Base-by-base conservation (phyloP, 2,113 vertebrate genomes). In the Onychorhynchus coronatus region DNA sequence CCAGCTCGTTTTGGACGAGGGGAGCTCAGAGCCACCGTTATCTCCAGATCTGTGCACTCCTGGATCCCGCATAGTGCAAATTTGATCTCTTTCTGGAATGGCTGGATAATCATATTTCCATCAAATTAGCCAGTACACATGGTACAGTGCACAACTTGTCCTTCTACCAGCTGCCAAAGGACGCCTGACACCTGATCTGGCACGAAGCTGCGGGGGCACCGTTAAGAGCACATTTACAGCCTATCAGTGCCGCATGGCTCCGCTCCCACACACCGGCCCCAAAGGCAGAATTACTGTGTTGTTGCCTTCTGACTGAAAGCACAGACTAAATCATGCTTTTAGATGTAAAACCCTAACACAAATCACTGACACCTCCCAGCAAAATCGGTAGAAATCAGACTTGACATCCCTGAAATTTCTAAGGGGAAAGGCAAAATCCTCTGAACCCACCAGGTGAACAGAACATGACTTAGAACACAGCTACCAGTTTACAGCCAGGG, bases 131-230 rank as follows among this genome's bases (percentile, higher is more conserved):
- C 39, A 53, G 24, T 19, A 8, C 61, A 61, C 42, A 16, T 5
- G 33, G 73, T 39, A 71, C 47, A 55, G 53, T 11, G 39, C 37
- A 79, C 53, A 31, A 25, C 58, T 58, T 86, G 78, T 37, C 82
- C 67, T 93, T 78, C 52, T 8, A 52, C 24, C 71, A 75, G 92
- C 62, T 66, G 79, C 33, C 73, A 8, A 79, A 96, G 88, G 82
- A n/a, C 46, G 23, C 49, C 75, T 66, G 85, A 88, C 58, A 91
- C 88, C 92, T 67, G 71, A 82, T 56, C 82, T 88, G 82, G 74
- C 70, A 35, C 52, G 61, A 21, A 85, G 85, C 81, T 7, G 3
- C 70, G 30, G 35, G 21, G 42, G 44, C 74, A 75, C 82, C 37
- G n/a, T 12, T 8, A 28, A 37, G 49, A 56, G 41, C 35, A 63